Conservation (phyloP, 2,888 invertebrate genomes). For the Andrena chrysosceles region DNA sequence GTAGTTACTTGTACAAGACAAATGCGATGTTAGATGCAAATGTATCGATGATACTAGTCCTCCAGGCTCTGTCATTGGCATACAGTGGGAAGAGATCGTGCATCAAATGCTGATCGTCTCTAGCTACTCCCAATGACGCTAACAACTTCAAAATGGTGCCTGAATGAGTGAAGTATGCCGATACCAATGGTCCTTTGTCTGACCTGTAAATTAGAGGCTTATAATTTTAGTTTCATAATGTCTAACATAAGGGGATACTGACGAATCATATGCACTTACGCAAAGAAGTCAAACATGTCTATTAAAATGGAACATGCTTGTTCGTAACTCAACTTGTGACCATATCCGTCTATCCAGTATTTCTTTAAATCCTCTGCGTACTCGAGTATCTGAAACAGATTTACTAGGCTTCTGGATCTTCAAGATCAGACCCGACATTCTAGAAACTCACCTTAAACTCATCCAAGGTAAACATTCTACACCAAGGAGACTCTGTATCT, state of each 20-base stretch:
- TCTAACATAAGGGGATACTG: slow-evolving; percentile 17
- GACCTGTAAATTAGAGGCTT: slow-evolving; percentile 53
- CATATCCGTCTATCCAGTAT: slow-evolving; percentile 94
- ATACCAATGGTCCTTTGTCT: slow-evolving; percentile 84
- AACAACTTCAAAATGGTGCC: slow-evolving; percentile 92
- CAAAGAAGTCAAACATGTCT: slow-evolving; percentile 90
- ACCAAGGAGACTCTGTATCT: slow-evolving; percentile 90
- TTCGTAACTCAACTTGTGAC: slow-evolving; percentile 89
- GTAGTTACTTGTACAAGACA: slow-evolving; percentile 89
- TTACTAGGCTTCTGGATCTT: not conserved
- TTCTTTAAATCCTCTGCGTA: slow-evolving; percentile 92
- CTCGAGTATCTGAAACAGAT: slow-evolving; percentile 88
- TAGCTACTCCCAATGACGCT: slow-evolving; percentile 90
- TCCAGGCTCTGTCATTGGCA: slow-evolving; percentile 86
- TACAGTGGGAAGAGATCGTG: slow-evolving; percentile 85
- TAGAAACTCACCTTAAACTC: slow-evolving; percentile 86
- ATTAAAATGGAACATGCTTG: slow-evolving; percentile 91
- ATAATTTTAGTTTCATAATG: not conserved
- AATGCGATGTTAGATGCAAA: slow-evolving; percentile 94
- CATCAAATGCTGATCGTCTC: slow-evolving; percentile 88
- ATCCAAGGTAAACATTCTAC: slow-evolving; percentile 88
- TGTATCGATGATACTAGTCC: slow-evolving; percentile 88
- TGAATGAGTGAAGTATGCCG: slow-evolving; percentile 93
- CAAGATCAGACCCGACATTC: not conserved
- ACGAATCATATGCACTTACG: slow-evolving; percentile 85